These are phyloP conservation scores for Eumeta japonica DNA, from an alignment of 1,140 invertebrate genomes.

Conservation along the genomic window DNA sequence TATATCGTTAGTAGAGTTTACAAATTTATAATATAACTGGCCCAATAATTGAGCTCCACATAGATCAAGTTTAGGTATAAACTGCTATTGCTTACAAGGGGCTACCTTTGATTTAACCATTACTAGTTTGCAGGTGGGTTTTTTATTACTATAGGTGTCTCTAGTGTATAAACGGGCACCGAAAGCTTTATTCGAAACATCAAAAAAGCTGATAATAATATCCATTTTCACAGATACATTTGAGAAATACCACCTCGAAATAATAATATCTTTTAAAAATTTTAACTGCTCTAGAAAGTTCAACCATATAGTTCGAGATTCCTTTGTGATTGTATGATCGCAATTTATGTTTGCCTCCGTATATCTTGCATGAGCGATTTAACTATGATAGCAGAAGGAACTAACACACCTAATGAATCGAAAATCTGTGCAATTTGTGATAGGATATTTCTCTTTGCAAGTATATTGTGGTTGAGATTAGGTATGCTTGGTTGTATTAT, in stretches of 20 bases:
- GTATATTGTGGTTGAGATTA: background rate
- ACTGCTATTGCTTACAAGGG: conserved; percentile 8
- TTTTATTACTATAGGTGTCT: conserved; percentile 8
- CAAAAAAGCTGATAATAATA: conserved; percentile 8
- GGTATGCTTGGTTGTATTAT: conserved; percentile 4
- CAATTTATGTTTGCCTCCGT: conserved; percentile 28
- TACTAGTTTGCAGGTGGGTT: conserved; percentile 5
- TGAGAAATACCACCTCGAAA: conserved; percentile 12
- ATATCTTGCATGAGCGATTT: conserved; percentile 39
- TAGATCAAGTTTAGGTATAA: conserved; percentile 9
- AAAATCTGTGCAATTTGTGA: conserved; percentile 26
- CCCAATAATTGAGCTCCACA: conserved; percentile 6
- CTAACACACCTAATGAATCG: conserved; percentile 27
- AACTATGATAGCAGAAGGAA: conserved; percentile 25
- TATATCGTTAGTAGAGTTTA: conserved; percentile 1
- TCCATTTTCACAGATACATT: background rate
- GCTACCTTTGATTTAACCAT: conserved; percentile 11
- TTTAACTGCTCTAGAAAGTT: conserved; percentile 4
- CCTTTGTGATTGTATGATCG: conserved; percentile 25
- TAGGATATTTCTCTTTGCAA: conserved; percentile 22
- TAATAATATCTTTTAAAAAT: conserved; percentile 7
- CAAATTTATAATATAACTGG: background rate
- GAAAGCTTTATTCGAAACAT: conserved; percentile 23
- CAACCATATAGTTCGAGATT: conserved; percentile 16
- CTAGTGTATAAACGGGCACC: conserved; percentile 14